Evolutionary conservation across 1,140 invertebrate species (phyloP), one percentile per base, ranked within the genome.

Genomic region (Trachelipus rathkii): DNA sequence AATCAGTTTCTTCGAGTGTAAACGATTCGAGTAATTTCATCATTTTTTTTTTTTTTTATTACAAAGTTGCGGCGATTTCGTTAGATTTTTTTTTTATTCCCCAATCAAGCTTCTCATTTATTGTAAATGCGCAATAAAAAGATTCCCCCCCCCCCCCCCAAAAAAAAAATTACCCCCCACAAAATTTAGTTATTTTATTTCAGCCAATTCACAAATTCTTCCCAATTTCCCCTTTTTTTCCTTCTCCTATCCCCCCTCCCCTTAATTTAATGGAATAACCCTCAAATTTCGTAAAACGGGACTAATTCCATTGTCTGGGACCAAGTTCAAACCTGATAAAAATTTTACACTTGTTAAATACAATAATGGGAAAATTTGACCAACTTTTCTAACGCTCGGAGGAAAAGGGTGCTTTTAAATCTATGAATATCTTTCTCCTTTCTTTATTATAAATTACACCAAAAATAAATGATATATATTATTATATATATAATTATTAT

Each of bases 401-500:
- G 8, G 8, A 15, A 19, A 60, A 19, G 50, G 50, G 33, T 1
- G 6, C 6, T 33, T 33, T 33, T 33, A 33, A 33, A 33, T 6
- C 2, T 33, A 33, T 33, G 33, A 1, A 33, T 33, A 3, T 33
- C 33, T 33, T n/a, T 6, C 33, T 33, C 33, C 33, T 6, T 33
- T 33, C 33, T 33, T 33, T 3, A 33, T 6, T 33, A 33, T 33
- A 33, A 33, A 33, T 33, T 33, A 8, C 50, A 60, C 1, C 1
- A 60, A 15, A 60, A 15, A 60, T 3, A 60, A 60, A 15, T 4
- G 4, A 60, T n/a, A n/a, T n/a, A n/a, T n/a, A n/a, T n/a, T n/a
- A n/a, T n/a, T 60, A 60, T 60, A 60, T 60, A 60, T 60, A 60
- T 60, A 60, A n/a, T n/a, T n/a, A n/a, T n/a, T 60, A 60, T 60